Evolutionary conservation across 2,113 vertebrate species (phyloP).

Genomic region (Vicugna pacos): DNA sequence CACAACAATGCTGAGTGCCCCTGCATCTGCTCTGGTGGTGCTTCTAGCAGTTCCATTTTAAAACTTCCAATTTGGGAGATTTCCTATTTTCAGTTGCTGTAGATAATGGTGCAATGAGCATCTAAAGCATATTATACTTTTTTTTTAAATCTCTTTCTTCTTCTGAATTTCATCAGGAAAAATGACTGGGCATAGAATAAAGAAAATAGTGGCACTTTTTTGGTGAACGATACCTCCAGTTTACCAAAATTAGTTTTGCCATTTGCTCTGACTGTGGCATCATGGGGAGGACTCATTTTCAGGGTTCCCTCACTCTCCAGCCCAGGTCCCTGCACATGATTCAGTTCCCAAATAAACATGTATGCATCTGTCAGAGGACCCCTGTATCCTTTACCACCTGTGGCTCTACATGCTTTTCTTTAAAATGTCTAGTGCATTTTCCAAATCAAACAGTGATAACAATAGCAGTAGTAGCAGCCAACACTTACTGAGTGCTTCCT

Average conservation of each 20-base stretch:
- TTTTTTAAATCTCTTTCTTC: neutral
- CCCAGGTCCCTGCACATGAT: rapidly evolving
- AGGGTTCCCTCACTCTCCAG: neutral
- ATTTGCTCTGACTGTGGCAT: neutral
- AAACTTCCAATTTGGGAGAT: neutral
- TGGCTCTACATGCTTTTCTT: neutral
- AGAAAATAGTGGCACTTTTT: neutral
- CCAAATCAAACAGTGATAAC: neutral
- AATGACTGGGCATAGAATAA: neutral
- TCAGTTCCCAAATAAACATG: neutral
- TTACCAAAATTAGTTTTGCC: neutral
- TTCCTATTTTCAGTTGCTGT: neutral
- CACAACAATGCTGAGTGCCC: neutral
- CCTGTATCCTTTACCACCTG: neutral
- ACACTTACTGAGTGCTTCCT: neutral
- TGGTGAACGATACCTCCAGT: neutral
- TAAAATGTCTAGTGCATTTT: neutral
- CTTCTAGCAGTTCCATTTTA: neutral
- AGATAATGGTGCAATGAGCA: neutral
- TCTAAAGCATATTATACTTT: rapidly evolving
- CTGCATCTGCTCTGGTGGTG: neutral
- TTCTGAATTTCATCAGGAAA: neutral
- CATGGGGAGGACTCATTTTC: neutral
- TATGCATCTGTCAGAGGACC: rapidly evolving
- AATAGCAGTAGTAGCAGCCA: neutral